Conservation (phyloP, 2,797 vertebrate genomes). For the Acropternis orthonyx region DNA sequence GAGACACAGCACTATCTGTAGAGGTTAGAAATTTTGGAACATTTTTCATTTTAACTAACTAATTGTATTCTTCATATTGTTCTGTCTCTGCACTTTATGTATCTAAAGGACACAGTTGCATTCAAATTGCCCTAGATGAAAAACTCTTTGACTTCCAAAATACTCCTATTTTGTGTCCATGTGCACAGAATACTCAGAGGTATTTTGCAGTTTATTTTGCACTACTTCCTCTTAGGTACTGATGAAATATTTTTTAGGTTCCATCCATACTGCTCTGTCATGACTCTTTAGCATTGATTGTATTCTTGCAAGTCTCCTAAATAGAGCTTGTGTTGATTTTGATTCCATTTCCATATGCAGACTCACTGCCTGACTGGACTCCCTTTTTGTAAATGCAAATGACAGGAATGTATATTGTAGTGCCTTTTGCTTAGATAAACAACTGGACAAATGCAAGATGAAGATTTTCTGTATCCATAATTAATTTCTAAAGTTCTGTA, state of each 20-base stretch:
- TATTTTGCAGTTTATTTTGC: neutral
- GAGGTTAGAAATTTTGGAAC: neutral
- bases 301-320: neutral
- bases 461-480: neutral
- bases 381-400: constrained; percentile 20
- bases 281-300: neutral
- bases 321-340: constrained; percentile 28
- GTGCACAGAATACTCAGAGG: neutral
- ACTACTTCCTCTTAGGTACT: neutral
- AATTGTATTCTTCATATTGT: neutral
- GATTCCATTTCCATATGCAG: neutral
- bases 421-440: neutral
- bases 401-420: neutral
- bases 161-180: neutral
- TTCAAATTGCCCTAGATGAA: neutral
- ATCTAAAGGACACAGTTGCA: neutral
- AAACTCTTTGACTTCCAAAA: neutral
- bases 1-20: neutral
- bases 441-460: neutral
- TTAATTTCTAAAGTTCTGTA: neutral
- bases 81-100: neutral
- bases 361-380: neutral
- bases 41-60: neutral
- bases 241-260: neutral
- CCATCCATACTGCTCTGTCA: neutral